Evolutionary conservation across 2,797 vertebrate species (phyloP), one percentile per base, ranked within the genome.

Genomic region (Delichon dasypus): DNA sequence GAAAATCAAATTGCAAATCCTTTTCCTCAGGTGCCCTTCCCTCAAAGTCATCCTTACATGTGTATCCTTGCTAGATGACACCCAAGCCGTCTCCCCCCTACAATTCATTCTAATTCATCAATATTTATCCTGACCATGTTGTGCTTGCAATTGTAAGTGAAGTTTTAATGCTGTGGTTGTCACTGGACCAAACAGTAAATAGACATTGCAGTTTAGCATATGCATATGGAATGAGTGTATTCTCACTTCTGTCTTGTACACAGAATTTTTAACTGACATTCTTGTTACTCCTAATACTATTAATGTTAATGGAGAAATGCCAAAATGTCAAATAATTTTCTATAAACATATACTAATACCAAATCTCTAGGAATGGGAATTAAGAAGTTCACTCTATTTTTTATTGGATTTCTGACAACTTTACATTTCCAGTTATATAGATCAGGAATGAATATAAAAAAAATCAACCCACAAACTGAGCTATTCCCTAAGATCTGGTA

Each of bases 101-200:
- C 60, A 91, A 38, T 92, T 96, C 51, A 60, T 76, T 80, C 48
- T 90, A 84, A 89, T 89, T 85, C 74, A 97, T 97, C 96, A 94
- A 93, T 95, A 96, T 97, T 95, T 93, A 96, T 84, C 62, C 54
- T 76, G 78, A 92, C 20, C 54, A 55, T 55, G 65, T 85, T 90
- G 81, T 85, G 65, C 83, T 76, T 96, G 78, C 73, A 91, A 85
- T 62, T 93, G 48, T 42, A 89, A 89, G 53, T 66, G 47, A 50
- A 81, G 71, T 48, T 85, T 32, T 71, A 78, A 72, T 54, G 53
- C 78, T 87, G 16, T 36, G 72, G 91, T 92, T 95, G 85, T 94
- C 93, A 91, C 80, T 72, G 79, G 87, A 96, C 67, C 42, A 91
- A 96, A 81, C 61, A 84, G 81, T 55, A 96, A 97, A 95, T 40